phyloP scores from a whole-genome alignment of 2,797 vertebrate genomes.

The Clarias pachynema region DNA sequence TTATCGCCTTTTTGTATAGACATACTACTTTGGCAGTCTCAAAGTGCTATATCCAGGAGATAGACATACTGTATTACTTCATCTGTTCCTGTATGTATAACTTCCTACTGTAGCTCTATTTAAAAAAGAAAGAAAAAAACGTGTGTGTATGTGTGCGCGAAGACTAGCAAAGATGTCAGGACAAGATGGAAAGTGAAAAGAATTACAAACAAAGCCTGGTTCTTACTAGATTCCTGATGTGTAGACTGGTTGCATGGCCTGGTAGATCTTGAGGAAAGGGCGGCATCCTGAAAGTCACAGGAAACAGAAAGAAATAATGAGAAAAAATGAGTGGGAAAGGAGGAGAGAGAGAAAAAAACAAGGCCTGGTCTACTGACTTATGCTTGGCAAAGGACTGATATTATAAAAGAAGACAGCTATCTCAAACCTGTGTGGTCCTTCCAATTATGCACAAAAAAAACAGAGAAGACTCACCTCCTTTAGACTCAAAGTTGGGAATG shows the following conservation, averaged over 20 bases:
- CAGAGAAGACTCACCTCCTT: constrained; percentile 80
- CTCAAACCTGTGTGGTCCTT: constrained; percentile 19
- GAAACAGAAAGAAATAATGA: constrained; percentile 26
- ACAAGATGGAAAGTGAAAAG: constrained; percentile 25
- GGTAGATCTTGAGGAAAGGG: constrained; percentile 98
- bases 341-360: constrained; percentile 34
- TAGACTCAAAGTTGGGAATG: constrained; percentile 95
- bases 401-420: neutral
- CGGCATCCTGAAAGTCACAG: constrained; percentile 85
- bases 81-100: constrained; percentile 25
- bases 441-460: neutral
- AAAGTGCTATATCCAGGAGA: constrained; percentile 2
- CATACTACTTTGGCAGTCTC: neutral
- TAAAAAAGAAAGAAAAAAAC: constrained; percentile 24
- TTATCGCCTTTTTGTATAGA: constrained; percentile 3
- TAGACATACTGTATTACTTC: constrained; percentile 37
- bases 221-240: constrained; percentile 99
- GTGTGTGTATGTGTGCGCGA: constrained; percentile 29
- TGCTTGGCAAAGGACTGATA: constrained; percentile 4
- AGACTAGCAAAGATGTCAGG: constrained; percentile 40
- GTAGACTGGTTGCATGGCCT: constrained; percentile 98
- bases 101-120: constrained; percentile 14
- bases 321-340: constrained; percentile 18
- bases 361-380: constrained; percentile 7
- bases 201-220: constrained; percentile 43